Conservation (phyloP, 2,113 vertebrate species). For the Macrotus californicus region DNA sequence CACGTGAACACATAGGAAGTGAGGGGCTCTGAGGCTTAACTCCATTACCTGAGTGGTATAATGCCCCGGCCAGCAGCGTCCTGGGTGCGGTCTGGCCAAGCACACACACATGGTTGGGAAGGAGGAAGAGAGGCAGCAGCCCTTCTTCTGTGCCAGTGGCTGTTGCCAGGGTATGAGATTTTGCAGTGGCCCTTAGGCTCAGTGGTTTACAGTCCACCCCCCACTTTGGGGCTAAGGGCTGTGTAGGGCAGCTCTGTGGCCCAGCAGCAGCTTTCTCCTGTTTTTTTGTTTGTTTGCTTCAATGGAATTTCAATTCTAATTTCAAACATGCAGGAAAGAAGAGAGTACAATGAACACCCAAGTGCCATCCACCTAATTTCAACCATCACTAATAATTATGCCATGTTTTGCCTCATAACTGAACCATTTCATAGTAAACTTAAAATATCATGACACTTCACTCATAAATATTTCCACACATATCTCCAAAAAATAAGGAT, state of each 20-base stretch:
- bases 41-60: background rate
- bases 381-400: background rate
- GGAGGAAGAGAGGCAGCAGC: background rate
- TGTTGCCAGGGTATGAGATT: background rate
- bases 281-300: background rate
- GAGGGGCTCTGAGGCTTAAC: background rate
- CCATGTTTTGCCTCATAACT: background rate
- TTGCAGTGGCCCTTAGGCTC: background rate
- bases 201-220: background rate
- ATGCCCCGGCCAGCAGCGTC: background rate
- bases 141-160: background rate
- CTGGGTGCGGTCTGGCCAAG: background rate
- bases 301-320: slow-evolving; percentile 6
- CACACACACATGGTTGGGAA: background rate
- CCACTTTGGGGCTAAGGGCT: background rate
- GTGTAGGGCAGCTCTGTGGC: background rate
- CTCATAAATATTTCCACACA: background rate
- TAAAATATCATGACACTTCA: background rate
- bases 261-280: background rate
- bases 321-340: background rate
- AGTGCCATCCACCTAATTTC: background rate
- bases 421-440: slow-evolving; percentile 15
- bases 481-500: background rate
- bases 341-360: background rate
- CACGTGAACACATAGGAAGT: background rate